Base-by-base conservation (phyloP, 1,140 invertebrate species). In the Thaumatotibia leucotreta region DNA sequence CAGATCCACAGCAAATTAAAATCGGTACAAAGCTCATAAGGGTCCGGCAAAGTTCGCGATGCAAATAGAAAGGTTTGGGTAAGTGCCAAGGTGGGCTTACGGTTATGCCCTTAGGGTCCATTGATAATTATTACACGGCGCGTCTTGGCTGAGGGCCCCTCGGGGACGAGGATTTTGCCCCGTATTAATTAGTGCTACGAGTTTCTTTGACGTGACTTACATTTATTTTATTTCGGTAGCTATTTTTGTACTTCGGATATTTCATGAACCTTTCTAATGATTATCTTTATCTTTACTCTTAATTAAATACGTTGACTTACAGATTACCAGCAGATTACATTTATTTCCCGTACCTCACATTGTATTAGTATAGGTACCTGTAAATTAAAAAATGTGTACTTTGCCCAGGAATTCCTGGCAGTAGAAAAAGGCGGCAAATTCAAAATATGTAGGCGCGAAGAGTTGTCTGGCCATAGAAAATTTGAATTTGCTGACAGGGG, bases 101-200 rank as follows among this genome's bases (percentile, higher is more conserved):
- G 52, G 52, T 58, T 58, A 58, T 58, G 71, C 67, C 81, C 79
- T 71, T 22, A 71, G 76, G 79, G 79, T 65, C 69, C 79, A 77
- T 77, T 83, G 79, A 81, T 80, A 83, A 83, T 83, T 83, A 83
- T 83, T 81, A 83, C 71, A 69, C 71, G 68, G 71, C 67, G 68
- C 74, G 72, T 73, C 77, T 79, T 77, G 68, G 52, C 64, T 72
- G 79, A 81, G 73, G 77, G 73, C 65, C 74, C 79, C 77, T 64
- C 22, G 65, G 81, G 80, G 80, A 72, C 50, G 58, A 52, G 78
- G 76, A 74, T 81, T 78, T 76, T 75, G 65, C 67, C 73, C 69
- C 58, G 73, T 83, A 83, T 82, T 82, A 83, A 83, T 83, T 83
- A 83, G 80, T 75, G 76, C 63, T 72, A 73, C 66, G 58, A 70